Conservation (phyloP, 1,140 invertebrate genomes). For the Pseudachorutes palmiensis region DNA sequence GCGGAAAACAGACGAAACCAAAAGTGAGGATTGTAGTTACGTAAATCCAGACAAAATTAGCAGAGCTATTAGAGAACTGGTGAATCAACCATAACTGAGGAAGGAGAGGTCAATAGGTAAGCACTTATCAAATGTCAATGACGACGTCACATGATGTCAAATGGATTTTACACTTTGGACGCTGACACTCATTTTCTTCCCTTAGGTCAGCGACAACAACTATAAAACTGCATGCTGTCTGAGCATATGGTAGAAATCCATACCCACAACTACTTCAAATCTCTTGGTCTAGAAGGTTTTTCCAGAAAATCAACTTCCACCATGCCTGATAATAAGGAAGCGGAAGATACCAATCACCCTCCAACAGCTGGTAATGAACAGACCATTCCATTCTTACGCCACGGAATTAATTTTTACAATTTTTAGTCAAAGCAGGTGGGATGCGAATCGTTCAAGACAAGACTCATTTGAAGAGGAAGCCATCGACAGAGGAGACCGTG, state of each 20-base stretch:
- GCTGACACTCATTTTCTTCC: too few species aligned
- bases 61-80: too few species aligned
- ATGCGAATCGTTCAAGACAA: constrained; percentile 88
- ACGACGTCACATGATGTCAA: too few species aligned
- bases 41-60: too few species aligned
- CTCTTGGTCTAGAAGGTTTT: neutral
- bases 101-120: too few species aligned
- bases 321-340: constrained; percentile 54
- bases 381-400: too few species aligned
- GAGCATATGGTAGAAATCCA: constrained; percentile 6
- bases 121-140: too few species aligned
- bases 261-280: neutral
- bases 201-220: too few species aligned
- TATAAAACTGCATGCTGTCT: neutral
- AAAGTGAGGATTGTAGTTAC: neutral
- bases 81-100: too few species aligned
- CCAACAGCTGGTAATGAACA: constrained; percentile 75
- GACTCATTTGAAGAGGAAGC: constrained; percentile 49
- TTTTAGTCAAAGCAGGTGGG: constrained; percentile 77
- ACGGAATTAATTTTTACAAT: too few species aligned
- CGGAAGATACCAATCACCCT: constrained; percentile 67
- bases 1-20: neutral
- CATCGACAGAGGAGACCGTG: constrained; percentile 41
- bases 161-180: too few species aligned
- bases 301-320: too few species aligned